These are phyloP conservation scores for Silurus aristotelis DNA, from an alignment of 2,797 vertebrate genomes.

Conservation along the genomic window DNA sequence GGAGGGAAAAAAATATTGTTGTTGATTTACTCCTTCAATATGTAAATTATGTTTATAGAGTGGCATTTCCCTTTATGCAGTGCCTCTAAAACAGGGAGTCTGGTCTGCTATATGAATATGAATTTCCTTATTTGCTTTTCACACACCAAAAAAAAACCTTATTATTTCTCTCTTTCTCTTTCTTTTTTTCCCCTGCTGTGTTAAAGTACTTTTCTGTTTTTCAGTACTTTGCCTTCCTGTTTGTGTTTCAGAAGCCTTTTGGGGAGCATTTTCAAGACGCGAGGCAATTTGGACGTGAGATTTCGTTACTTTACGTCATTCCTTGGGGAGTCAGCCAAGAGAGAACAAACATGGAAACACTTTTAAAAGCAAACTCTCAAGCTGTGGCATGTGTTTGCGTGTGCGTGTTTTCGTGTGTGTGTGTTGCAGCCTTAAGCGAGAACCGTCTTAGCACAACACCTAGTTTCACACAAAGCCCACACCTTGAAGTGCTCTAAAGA, in stretches of 20 bases:
- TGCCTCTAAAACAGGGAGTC: constrained; percentile 9
- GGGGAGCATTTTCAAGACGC: constrained; percentile 22
- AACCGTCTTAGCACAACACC: constrained; percentile 25
- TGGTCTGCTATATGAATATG: constrained; percentile 12
- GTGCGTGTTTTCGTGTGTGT: background rate
- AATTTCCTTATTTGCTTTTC: constrained; percentile 7
- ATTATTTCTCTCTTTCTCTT: constrained; percentile 4
- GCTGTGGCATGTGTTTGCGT: background rate
- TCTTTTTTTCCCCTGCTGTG: constrained; percentile 4
- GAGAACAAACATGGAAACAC: constrained; percentile 40
- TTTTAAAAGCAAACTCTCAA: constrained; percentile 37
- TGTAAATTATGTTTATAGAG: constrained; percentile 15
- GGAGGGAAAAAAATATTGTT: background rate
- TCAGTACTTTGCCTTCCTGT: background rate
- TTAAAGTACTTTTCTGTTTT: constrained; percentile 19
- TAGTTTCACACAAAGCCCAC: constrained; percentile 30
- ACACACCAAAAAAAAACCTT: background rate
- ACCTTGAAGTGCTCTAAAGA: constrained; percentile 28
- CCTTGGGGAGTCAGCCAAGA: constrained; percentile 30
- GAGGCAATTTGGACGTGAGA: constrained; percentile 32
- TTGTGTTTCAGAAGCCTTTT: constrained; percentile 25
- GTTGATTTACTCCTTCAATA: constrained; percentile 14
- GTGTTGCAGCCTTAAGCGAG: constrained; percentile 12
- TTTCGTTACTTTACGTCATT: constrained; percentile 47
- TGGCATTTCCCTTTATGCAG: background rate